Percentiles rank a stretch among this genome's conserved stretches.
Evolutionary conservation across 30 jellyfish, hydroid and myxozoan genomes (phyloP).

Genomic region (Turritopsis dohrnii): DNA sequence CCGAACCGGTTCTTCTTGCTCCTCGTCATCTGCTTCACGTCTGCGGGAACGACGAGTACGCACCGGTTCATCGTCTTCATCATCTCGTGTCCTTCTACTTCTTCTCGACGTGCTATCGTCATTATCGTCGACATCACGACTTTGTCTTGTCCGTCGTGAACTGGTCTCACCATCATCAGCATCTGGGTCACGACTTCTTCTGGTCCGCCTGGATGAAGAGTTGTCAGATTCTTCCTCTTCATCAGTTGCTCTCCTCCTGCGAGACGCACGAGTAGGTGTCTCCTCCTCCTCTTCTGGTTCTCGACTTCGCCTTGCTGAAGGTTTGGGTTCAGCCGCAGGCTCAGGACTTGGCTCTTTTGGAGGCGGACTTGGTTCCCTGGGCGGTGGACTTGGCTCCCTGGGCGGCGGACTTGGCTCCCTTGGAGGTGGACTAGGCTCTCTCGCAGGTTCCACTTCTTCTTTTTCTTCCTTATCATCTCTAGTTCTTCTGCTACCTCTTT

Average conservation of each 20-base stretch:
- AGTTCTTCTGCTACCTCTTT: neutral
- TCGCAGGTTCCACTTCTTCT: neutral
- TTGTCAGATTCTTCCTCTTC: neutral
- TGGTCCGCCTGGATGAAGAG: neutral
- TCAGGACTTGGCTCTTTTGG: neutral
- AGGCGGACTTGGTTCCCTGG: neutral
- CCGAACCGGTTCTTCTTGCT: neutral
- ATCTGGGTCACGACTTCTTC: conserved; percentile 13
- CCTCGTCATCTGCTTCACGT: conserved; percentile 22
- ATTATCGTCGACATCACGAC: neutral
- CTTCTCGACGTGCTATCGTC: conserved; percentile 8
- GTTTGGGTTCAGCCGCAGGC: neutral
- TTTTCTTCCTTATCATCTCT: neutral
- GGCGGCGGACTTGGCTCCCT: conserved; percentile 24
- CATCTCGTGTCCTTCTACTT: conserved; percentile 22
- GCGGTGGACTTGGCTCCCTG: neutral
- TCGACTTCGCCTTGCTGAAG: neutral
- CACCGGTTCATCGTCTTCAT: conserved; percentile 6
- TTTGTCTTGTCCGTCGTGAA: conserved; percentile 19
- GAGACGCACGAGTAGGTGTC: neutral
- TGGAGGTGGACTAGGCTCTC: neutral
- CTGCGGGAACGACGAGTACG: neutral
- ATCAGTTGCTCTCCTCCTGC: conserved; percentile 8
- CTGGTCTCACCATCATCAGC: conserved; percentile 9
- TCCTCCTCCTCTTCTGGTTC: neutral